Evolutionary conservation across 2,113 vertebrate species (phyloP).

Genomic region (Rhinolophus sinicus): DNA sequence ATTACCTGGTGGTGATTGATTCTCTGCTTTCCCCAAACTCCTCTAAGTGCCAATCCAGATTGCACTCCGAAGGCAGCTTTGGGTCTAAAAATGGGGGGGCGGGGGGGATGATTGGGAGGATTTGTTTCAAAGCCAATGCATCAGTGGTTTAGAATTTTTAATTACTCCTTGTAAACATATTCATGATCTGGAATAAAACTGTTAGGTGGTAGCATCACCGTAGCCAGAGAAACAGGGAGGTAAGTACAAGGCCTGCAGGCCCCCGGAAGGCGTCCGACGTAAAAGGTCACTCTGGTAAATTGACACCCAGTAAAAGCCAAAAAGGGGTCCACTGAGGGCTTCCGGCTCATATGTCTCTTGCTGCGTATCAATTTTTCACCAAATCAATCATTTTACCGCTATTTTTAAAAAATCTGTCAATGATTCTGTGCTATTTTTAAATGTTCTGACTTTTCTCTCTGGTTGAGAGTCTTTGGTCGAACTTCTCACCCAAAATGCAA

Average conservation of each 20-base stretch:
- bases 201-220: neutral
- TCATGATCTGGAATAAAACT: neutral
- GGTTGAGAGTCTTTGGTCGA: rapidly evolving
- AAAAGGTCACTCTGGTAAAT: neutral
- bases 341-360: neutral
- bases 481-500: neutral
- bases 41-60: conserved; percentile 57
- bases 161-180: conserved; percentile 6
- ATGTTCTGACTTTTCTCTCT: neutral
- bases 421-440: neutral
- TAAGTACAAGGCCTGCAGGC: too few species aligned
- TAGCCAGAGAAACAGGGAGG: neutral
- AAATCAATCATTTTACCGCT: neutral
- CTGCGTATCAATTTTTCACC: neutral
- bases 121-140: conserved; percentile 40
- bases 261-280: too few species aligned
- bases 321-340: neutral
- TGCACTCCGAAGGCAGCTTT: conserved; percentile 40
- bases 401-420: neutral
- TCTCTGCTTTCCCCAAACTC: conserved; percentile 69
- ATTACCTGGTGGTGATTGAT: conserved; percentile 75
- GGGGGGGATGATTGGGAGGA: neutral
- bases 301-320: neutral
- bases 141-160: conserved; percentile 28
- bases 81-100: conserved; percentile 73